A percentile compares a stretch with the other conserved stretches of the same genome.
Conservation (phyloP, 1,140 invertebrate species). For the Tribolium castaneum region DNA sequence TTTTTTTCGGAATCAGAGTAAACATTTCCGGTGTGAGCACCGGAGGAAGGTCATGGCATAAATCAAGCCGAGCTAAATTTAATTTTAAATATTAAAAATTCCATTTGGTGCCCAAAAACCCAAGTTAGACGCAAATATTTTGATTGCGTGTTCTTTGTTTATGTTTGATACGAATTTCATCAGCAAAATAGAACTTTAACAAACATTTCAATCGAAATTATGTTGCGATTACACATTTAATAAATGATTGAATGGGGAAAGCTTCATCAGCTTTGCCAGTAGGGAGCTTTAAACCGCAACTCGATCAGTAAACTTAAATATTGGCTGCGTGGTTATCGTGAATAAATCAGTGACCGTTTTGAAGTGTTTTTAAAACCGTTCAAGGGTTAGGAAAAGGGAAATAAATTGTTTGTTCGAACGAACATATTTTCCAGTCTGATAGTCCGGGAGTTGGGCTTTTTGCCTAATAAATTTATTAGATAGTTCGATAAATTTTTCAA, state of each 20-base stretch:
- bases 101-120: background rate
- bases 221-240: conserved; percentile 5
- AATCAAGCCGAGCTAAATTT: too few relatives aligned
- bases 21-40: too few relatives aligned
- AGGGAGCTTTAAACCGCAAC: background rate
- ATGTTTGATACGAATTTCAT: background rate
- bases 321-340: background rate
- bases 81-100: background rate
- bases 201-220: conserved; percentile 3
- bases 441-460: background rate
- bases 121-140: background rate
- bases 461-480: conserved; percentile 17
- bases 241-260: conserved; percentile 1
- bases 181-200: background rate
- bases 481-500: conserved; percentile 1
- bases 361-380: background rate
- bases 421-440: conserved; percentile 1
- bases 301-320: background rate
- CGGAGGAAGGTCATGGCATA: too few relatives aligned
- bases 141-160: background rate
- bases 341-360: background rate
- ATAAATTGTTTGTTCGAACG: background rate
- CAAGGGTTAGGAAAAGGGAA: background rate
- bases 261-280: background rate
- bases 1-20: too few relatives aligned